Conservation (phyloP, 2,113 vertebrate species). For the Grallaria varia region DNA sequence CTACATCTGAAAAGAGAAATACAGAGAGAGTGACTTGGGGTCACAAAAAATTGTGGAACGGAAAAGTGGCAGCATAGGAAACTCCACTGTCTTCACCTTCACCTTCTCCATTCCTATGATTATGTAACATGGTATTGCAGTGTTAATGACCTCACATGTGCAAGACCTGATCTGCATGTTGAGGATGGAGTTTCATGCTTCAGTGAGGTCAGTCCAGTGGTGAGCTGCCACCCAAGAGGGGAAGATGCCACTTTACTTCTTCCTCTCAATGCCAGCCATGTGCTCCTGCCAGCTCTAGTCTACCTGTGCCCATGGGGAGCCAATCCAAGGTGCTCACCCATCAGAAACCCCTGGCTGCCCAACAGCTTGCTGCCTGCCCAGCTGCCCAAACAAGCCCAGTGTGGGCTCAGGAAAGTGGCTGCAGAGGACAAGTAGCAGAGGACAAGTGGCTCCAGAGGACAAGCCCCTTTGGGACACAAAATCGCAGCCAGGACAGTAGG, state of each 20-base stretch:
- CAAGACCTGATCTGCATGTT: background rate
- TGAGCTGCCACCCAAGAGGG: background rate
- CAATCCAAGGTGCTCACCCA: background rate
- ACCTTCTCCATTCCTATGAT: background rate
- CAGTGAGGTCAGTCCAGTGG: background rate
- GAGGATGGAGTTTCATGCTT: background rate
- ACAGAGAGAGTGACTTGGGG: background rate
- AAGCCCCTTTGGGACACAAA: background rate
- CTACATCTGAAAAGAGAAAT: background rate
- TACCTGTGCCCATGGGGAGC: background rate
- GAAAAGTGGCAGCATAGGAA: background rate
- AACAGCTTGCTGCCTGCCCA: background rate
- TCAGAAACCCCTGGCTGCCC: background rate
- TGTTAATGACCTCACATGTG: accelerated
- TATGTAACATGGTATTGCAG: background rate
- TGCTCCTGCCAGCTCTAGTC: background rate
- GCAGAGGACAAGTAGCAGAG: background rate
- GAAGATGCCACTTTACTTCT: background rate
- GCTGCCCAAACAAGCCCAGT: background rate
- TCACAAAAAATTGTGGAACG: background rate
- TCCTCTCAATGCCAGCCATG: background rate
- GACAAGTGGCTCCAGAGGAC: background rate
- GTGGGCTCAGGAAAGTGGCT: background rate
- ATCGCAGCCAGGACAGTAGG: background rate
- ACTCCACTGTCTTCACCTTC: background rate